Base-by-base conservation (phyloP, 1,140 invertebrate species). In the Drosophila carrolli region DNA sequence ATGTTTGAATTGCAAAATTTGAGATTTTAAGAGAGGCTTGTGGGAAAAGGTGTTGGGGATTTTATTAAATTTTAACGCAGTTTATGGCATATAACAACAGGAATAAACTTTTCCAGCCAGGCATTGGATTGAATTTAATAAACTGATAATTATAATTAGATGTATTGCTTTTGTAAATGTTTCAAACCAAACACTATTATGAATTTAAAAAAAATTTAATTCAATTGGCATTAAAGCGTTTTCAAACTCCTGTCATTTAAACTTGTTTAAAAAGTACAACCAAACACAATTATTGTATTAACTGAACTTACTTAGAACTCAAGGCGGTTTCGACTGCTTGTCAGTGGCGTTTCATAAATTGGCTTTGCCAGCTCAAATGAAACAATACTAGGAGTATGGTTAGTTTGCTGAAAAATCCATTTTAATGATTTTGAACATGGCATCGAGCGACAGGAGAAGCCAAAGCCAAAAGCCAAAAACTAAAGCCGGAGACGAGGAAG, bases 331-430 rank as follows among this genome's bases (percentile, higher is more conserved):
- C 16, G 35, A 0, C 10, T 23, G 4, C 27, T 27, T 53, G 46
- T 68, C 47, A 54, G 65, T 66, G 60, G 47, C 68, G 71, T 72
- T 71, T 72, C 68, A 72, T 72, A 72, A 72, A 72, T 72, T 72
- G 68, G 66, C 68, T 72, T 73, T 73, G 56, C 47, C 68, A 40
- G 46, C 68, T 35, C 32, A 43, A 56, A 70, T 70, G 63, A 56
- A 67, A 67, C 60, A 23, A 59, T 43, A 23, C 53, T 37, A 13
- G 19, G 16, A 23, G 29, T 19, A 13, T 62, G 65, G 65, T 67
- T 68, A 68, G 66, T 72, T 57, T 58, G 67, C 19, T 38, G 66
- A 50, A 72, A 71, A 72, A 72, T 72, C 68, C 53, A 72, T 56
- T 72, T 72, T 72, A 72, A 72, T 72, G 68, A 72, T 71, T 71